These are phyloP conservation scores for Leucophora obtusa DNA, from an alignment of 2,888 invertebrate species.

Conservation along the genomic window DNA sequence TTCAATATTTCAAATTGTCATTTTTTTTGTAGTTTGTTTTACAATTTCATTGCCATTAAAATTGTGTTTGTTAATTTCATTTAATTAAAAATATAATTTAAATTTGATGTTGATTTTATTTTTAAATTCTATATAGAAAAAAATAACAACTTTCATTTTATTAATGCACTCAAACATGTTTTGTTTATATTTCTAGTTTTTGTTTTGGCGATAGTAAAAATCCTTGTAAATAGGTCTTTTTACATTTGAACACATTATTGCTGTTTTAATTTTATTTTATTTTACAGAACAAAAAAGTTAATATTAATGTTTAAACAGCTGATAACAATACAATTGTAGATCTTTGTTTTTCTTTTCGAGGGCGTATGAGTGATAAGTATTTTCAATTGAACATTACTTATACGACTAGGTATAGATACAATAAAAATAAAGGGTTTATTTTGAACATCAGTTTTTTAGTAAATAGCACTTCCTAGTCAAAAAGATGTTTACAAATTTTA, in stretches of 20 bases:
- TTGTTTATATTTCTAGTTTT: conserved; percentile 15
- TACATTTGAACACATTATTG: conserved; percentile 3
- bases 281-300: conserved; percentile 7
- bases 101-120: conserved; percentile 28
- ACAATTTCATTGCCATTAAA: conserved; percentile 50
- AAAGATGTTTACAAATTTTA: too few species aligned
- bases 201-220: conserved; percentile 52
- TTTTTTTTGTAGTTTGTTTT: conserved; percentile 37
- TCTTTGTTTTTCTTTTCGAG: not conserved
- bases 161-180: conserved; percentile 34
- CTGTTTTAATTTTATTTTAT: not conserved
- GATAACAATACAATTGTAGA: conserved; percentile 2
- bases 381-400: conserved; percentile 25
- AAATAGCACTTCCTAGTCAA: too few species aligned
- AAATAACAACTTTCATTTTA: conserved; percentile 61
- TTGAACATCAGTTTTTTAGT: too few species aligned
- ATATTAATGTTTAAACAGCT: conserved; percentile 18
- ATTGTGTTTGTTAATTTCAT: conserved; percentile 4
- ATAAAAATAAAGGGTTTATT: too few species aligned
- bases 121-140: conserved; percentile 33
- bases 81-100: conserved; percentile 42
- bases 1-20: conserved; percentile 43
- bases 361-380: conserved; percentile 39
- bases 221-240: conserved; percentile 60
- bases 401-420: conserved; percentile 7